These are phyloP conservation scores for Pogonomyrmex californicus DNA, from an alignment of 1,140 invertebrate species.

Conservation along the genomic window DNA sequence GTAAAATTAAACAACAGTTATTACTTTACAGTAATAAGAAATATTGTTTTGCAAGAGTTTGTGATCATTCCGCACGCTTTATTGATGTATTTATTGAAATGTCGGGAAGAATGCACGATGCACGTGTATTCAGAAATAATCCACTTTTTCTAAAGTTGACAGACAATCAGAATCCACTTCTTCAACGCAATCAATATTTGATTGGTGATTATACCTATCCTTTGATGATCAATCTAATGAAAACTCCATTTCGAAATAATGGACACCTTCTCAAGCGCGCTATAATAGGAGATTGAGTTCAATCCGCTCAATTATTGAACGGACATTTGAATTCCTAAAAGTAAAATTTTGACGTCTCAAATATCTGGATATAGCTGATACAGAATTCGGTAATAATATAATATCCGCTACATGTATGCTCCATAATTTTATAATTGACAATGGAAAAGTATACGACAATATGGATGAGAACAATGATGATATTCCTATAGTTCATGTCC, in stretches of 20 bases:
- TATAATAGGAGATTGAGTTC: background rate
- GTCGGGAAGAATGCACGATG: background rate
- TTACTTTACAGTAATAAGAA: no score
- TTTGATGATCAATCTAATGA: conserved; percentile 1
- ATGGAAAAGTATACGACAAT: background rate
- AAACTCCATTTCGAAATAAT: conserved; percentile 12
- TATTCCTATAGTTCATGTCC: background rate
- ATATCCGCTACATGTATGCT: background rate
- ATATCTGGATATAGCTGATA: background rate
- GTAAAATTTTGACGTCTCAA: background rate
- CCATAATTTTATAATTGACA: conserved; percentile 9
- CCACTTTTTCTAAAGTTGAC: background rate
- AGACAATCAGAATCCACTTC: background rate
- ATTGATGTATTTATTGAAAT: background rate
- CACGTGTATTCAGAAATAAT: conserved; percentile 5
- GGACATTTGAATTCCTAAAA: background rate
- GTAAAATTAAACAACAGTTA: no score
- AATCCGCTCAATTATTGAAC: conserved; percentile 8
- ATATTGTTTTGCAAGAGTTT: background rate
- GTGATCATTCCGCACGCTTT: background rate
- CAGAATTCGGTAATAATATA: background rate
- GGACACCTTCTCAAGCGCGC: background rate
- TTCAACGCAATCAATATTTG: background rate
- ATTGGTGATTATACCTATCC: background rate
- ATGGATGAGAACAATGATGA: background rate